phyloP scores from a whole-genome alignment of 2,888 invertebrate genomes.

The Drosophila parthenogenetica region DNA sequence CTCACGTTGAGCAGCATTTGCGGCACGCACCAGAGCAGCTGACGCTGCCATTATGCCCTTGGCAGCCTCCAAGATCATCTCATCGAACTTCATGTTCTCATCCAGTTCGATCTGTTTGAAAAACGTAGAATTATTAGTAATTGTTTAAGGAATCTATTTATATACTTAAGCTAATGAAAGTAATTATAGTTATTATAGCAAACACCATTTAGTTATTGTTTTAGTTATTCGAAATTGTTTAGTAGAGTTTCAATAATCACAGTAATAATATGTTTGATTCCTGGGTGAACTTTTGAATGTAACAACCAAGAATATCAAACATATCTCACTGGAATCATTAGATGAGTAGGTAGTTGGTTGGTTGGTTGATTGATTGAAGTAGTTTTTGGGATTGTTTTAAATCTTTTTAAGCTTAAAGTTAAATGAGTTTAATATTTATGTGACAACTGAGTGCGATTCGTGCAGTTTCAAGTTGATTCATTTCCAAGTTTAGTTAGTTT shows the following conservation, averaged over 20 bases:
- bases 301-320: constrained; percentile 99
- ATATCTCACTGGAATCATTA: constrained; percentile 94
- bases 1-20: constrained; percentile 98
- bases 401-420: constrained; percentile 6
- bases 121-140: constrained; percentile 1
- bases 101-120: constrained; percentile 86
- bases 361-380: constrained; percentile 18
- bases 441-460: constrained; percentile 27
- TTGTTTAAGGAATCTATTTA: neutral
- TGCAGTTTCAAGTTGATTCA: constrained; percentile 32
- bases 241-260: constrained; percentile 86
- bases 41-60: constrained; percentile 99
- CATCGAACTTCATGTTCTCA: constrained; percentile 98
- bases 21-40: constrained; percentile 97
- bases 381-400: constrained; percentile 17
- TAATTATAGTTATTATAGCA: constrained; percentile 22
- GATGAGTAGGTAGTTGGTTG: constrained; percentile 51
- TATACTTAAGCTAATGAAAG: neutral
- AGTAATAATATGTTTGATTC: constrained; percentile 99
- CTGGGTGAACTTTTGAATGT: constrained; percentile 92
- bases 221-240: constrained; percentile 51
- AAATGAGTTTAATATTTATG: constrained; percentile 39
- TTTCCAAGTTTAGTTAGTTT: constrained; percentile 45
- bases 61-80: constrained; percentile 99
- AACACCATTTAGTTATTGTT: constrained; percentile 50